Percentiles rank a stretch among this genome's conserved stretches.
Conservation (phyloP, 1,140 invertebrate genomes). For the Arion vulgaris region DNA sequence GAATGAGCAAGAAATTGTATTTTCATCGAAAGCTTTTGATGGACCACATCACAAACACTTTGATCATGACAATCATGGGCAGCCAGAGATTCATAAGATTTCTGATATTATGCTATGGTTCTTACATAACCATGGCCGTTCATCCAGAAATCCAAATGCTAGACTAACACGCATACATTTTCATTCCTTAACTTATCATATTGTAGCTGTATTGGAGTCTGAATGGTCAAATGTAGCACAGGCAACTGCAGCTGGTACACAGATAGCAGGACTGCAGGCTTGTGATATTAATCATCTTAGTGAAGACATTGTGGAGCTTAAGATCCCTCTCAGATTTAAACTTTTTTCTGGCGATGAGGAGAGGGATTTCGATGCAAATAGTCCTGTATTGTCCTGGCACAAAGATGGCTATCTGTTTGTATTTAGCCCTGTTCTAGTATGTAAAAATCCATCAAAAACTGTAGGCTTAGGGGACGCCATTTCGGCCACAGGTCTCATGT, state of each 20-base stretch:
- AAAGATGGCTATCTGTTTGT: slow-evolving; percentile 71
- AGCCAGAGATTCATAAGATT: slow-evolving; percentile 68
- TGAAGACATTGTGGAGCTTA: slow-evolving; percentile 65
- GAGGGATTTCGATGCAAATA: slow-evolving; percentile 56
- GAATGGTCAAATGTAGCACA: slow-evolving; percentile 71
- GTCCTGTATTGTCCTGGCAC: slow-evolving; percentile 71
- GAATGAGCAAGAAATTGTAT: slow-evolving; percentile 74
- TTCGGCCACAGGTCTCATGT: slow-evolving; percentile 73
- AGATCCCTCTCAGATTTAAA: slow-evolving; percentile 68
- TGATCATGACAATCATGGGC: slow-evolving; percentile 53
- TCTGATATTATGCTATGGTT: slow-evolving; percentile 74
- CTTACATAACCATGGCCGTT: slow-evolving; percentile 69
- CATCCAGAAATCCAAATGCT: slow-evolving; percentile 58
- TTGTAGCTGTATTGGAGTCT: slow-evolving; percentile 67
- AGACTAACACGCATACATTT: slow-evolving; percentile 74
- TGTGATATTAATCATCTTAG: slow-evolving; percentile 67
- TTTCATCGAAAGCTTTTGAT: slow-evolving; percentile 68
- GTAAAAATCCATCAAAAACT: slow-evolving; percentile 73
- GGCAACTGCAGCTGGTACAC: slow-evolving; percentile 72
- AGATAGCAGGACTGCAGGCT: slow-evolving; percentile 72
- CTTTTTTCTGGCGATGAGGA: slow-evolving; percentile 67
- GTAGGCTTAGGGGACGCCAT: slow-evolving; percentile 75
- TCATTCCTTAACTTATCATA: slow-evolving; percentile 74
- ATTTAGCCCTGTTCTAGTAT: slow-evolving; percentile 74
- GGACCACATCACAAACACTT: slow-evolving; percentile 71